Evolutionary conservation across 2,113 vertebrate genomes (phyloP).

Genomic region (Chamaetylas fuelleborni): DNA sequence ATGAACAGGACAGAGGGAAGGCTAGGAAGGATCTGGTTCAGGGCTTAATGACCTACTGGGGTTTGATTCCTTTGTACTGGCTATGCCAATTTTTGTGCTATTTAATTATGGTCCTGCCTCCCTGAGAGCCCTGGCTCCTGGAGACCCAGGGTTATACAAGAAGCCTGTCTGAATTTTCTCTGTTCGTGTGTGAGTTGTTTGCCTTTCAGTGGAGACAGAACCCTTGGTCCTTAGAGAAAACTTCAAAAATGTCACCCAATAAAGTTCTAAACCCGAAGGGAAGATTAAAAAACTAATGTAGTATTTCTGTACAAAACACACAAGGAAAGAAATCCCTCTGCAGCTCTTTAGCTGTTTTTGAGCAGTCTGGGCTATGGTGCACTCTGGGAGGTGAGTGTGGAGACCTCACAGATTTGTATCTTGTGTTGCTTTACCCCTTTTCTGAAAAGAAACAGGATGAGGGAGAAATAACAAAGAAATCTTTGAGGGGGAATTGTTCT

Average conservation of each 20-base stretch:
- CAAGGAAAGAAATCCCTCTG: background rate
- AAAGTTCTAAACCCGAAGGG: background rate
- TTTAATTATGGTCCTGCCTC: background rate
- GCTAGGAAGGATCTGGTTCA: background rate
- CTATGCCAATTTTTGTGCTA: background rate
- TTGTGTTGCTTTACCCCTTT: background rate
- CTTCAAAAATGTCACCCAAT: background rate
- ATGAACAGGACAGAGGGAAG: background rate
- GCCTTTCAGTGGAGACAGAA: background rate
- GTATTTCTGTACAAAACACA: background rate
- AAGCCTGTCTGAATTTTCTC: background rate
- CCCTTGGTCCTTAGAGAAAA: background rate
- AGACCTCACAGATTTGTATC: background rate
- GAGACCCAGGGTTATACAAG: background rate
- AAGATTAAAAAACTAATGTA: background rate
- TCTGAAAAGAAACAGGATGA: background rate
- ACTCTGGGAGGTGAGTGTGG: background rate
- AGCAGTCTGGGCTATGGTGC: background rate
- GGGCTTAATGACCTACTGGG: background rate
- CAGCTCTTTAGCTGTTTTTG: background rate
- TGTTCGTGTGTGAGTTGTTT: background rate
- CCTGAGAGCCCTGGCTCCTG: background rate
- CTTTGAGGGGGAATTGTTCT: background rate
- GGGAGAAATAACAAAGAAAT: background rate
- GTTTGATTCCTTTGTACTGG: background rate